Evolutionary conservation across 2,797 vertebrate species (phyloP).

Genomic region (Lagodon rhomboides): DNA sequence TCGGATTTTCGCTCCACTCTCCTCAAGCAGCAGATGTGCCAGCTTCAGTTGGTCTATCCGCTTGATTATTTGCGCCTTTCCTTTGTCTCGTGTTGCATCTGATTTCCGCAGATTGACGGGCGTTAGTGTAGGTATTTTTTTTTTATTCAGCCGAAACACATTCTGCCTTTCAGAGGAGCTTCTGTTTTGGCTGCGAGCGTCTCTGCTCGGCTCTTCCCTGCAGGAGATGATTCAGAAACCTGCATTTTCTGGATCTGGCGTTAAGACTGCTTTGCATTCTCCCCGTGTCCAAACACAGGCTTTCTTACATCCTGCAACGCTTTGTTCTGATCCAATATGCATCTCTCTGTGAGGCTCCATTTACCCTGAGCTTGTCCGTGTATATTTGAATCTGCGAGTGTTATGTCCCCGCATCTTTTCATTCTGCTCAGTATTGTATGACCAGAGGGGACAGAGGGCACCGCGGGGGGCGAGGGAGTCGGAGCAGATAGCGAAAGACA

Average conservation of each 20-base stretch:
- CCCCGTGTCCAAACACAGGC: slow-evolving; percentile 42
- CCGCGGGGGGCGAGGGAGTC: neutral
- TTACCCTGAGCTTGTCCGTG: slow-evolving; percentile 22
- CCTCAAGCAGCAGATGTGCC: too few relatives aligned
- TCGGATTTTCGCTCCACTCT: slow-evolving; percentile 30
- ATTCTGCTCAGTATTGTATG: slow-evolving; percentile 26
- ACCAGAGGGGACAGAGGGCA: slow-evolving; percentile 7
- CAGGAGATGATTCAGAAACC: slow-evolving; percentile 56
- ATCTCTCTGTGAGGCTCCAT: slow-evolving; percentile 18
- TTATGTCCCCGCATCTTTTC: slow-evolving; percentile 32
- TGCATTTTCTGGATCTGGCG: slow-evolving; percentile 37
- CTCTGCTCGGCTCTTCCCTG: slow-evolving; percentile 41
- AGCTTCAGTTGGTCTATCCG: neutral
- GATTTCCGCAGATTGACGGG: neutral
- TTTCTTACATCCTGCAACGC: slow-evolving; percentile 24
- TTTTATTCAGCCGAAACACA: slow-evolving; percentile 41
- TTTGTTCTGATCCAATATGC: slow-evolving; percentile 49
- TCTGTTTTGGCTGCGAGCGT: slow-evolving; percentile 36
- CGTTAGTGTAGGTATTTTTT: slow-evolving; percentile 20
- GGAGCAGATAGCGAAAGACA: slow-evolving; percentile 54
- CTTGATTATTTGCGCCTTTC: slow-evolving; percentile 30
- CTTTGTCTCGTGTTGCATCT: neutral
- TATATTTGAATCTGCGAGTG: slow-evolving; percentile 44
- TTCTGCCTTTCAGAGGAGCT: slow-evolving; percentile 45
- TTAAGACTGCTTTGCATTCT: slow-evolving; percentile 63